Evolutionary conservation across 2,113 vertebrate species (phyloP).

Genomic region (Excalfactoria chinensis): DNA sequence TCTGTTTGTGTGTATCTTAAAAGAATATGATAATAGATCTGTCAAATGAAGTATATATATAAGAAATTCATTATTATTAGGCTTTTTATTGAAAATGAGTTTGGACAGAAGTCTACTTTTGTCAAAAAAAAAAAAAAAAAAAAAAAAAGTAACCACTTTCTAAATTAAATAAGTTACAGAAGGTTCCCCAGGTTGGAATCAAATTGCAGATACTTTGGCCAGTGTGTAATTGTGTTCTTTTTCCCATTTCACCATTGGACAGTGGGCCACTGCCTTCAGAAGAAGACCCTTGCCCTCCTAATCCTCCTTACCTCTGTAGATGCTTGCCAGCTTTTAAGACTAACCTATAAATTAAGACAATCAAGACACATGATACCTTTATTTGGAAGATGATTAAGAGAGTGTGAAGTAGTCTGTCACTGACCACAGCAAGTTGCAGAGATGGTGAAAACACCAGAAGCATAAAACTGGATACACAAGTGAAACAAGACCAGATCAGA

Average conservation of each 20-base stretch:
- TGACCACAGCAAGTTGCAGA: not conserved
- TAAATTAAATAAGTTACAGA: not conserved
- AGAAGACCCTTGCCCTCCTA: not conserved
- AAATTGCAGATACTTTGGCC: not conserved
- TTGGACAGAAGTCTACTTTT: not conserved
- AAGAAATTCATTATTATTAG: not conserved
- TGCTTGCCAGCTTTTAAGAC: not conserved
- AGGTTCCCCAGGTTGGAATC: not conserved
- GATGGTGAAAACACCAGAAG: not conserved
- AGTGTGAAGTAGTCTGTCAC: not conserved
- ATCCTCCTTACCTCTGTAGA: not conserved
- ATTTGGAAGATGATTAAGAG: not conserved
- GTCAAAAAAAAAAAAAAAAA: not conserved
- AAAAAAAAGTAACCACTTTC: not conserved
- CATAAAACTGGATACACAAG: constrained; percentile 51
- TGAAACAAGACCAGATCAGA: not conserved
- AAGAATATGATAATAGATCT: not conserved
- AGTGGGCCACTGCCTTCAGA: not conserved
- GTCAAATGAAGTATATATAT: not conserved
- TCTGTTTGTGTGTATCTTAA: not conserved
- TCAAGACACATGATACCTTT: not conserved
- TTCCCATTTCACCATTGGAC: not conserved
- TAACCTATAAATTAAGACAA: not conserved
- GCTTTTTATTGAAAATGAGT: not conserved
- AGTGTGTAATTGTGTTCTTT: not conserved